Conservation (phyloP, 2,113 vertebrate species). For the Centropristis striata region DNA sequence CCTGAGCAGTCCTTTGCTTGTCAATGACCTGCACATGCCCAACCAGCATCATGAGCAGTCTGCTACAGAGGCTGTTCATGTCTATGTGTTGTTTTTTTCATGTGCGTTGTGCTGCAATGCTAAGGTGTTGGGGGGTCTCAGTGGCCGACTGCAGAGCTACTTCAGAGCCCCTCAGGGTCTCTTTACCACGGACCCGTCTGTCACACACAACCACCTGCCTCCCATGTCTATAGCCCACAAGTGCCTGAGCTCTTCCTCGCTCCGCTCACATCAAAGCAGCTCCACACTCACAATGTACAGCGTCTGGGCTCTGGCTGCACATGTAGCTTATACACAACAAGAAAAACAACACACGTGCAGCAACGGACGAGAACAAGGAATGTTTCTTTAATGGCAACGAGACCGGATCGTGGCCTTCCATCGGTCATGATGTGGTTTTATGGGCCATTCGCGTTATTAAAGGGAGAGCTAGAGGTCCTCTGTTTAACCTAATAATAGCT, state of each 20-base stretch:
- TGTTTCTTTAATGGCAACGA: slow-evolving; percentile 46
- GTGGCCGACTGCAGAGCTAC: slow-evolving; percentile 63
- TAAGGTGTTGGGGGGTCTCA: slow-evolving; percentile 61
- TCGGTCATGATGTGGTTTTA: slow-evolving; percentile 27
- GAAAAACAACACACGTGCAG: slow-evolving; percentile 36
- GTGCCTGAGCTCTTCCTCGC: slow-evolving; percentile 57
- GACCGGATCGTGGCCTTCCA: slow-evolving; percentile 13
- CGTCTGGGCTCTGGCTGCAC: slow-evolving; percentile 60
- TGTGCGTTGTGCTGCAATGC: slow-evolving; percentile 49
- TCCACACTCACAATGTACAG: slow-evolving; percentile 38
- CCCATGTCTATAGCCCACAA: slow-evolving; percentile 68
- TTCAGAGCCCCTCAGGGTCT: slow-evolving; percentile 78
- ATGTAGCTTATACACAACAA: slow-evolving; percentile 51
- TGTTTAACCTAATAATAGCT: slow-evolving; percentile 62
- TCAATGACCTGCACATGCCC: slow-evolving; percentile 15
- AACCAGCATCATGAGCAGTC: slow-evolving; percentile 17
- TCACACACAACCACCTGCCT: slow-evolving; percentile 79
- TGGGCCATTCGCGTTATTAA: slow-evolving; percentile 33
- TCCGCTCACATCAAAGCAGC: slow-evolving; percentile 69
- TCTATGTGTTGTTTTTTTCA: not conserved
- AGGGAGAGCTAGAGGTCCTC: slow-evolving; percentile 30
- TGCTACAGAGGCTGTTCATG: slow-evolving; percentile 14
- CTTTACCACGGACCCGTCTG: slow-evolving; percentile 76
- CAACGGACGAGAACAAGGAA: slow-evolving; percentile 8
- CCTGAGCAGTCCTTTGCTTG: slow-evolving; percentile 29